Evolutionary conservation across 2,113 vertebrate species (phyloP).

Genomic region (Pelecanoides urinatrix): DNA sequence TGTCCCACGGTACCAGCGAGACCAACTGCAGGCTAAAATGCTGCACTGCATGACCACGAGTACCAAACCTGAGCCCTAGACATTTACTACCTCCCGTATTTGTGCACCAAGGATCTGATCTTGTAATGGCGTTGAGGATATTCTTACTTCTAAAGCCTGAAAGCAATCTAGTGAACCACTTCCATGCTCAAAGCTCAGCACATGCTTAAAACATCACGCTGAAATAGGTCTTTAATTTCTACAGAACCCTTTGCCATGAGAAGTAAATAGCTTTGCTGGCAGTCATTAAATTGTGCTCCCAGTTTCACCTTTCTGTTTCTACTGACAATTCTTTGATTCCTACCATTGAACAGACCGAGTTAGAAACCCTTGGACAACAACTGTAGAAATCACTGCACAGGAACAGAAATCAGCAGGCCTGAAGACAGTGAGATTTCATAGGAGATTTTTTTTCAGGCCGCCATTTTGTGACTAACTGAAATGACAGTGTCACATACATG

Average conservation of each 20-base stretch:
- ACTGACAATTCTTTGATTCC: not conserved
- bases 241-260: not conserved
- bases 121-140: rapidly evolving
- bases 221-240: not conserved
- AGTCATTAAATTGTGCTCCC: not conserved
- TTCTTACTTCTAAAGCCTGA: not conserved
- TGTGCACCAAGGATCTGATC: not conserved
- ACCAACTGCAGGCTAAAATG: not conserved
- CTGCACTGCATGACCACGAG: not conserved
- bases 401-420: not conserved
- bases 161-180: rapidly evolving
- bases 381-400: not conserved
- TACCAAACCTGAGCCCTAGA: not conserved
- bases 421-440: not conserved
- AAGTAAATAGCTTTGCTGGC: not conserved
- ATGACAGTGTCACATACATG: rapidly evolving
- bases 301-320: not conserved
- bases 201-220: rapidly evolving
- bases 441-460: not conserved
- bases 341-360: not conserved
- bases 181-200: not conserved
- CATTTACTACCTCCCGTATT: not conserved
- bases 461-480: constrained; percentile 34
- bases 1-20: not conserved
- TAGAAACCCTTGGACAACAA: not conserved